phyloP scores from a whole-genome alignment of 2,113 vertebrate genomes.

The Columbina picui region DNA sequence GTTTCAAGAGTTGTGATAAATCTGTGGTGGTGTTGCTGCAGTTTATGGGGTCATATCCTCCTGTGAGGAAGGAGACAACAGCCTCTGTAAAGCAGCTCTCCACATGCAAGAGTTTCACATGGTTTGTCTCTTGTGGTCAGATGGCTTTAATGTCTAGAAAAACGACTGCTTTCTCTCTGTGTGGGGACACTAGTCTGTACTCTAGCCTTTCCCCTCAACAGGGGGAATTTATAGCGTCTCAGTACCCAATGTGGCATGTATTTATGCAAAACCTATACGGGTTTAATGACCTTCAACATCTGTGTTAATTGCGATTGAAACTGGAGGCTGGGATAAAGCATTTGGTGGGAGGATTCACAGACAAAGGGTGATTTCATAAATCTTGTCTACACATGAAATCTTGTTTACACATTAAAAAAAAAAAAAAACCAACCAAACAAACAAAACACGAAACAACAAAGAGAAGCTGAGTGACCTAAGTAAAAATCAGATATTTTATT shows the following conservation, averaged over 20 bases:
- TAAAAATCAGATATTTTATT: background rate
- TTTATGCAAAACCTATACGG: background rate
- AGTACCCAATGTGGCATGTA: background rate
- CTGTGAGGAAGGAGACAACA: background rate
- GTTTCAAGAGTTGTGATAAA: background rate
- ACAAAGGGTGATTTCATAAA: background rate
- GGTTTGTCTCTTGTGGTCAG: background rate
- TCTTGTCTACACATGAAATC: background rate
- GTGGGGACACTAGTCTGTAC: background rate
- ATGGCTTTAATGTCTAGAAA: background rate
- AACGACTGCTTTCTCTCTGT: accelerated
- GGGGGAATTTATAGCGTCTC: background rate
- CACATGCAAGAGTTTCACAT: background rate
- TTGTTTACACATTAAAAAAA: too few relatives aligned
- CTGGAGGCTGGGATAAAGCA: accelerated
- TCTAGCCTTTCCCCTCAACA: background rate
- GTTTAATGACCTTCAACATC: background rate
- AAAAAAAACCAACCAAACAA: too few relatives aligned
- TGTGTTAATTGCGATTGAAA: background rate
- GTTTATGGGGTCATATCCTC: background rate
- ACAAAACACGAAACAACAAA: too few relatives aligned
- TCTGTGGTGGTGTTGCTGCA: background rate
- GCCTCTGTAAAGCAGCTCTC: background rate
- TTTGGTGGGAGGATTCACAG: background rate
- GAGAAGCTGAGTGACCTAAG: background rate